Conservation (phyloP, 2,888 invertebrate species). For the Pyralis farinalis region DNA sequence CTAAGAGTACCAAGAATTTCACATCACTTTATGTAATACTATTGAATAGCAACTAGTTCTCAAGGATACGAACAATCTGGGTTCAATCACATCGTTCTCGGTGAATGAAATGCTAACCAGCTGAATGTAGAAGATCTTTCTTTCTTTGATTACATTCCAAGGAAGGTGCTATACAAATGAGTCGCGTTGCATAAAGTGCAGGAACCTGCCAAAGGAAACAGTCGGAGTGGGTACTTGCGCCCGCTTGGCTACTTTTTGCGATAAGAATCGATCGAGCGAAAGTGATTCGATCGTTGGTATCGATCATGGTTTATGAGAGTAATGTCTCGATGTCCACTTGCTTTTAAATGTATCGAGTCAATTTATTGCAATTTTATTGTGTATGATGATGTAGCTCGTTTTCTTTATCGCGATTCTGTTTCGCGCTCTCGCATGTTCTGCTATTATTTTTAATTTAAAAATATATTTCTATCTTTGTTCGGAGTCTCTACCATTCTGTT, state of each 20-base stretch:
- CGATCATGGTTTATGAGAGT: slow-evolving; percentile 41
- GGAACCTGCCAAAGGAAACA: slow-evolving; percentile 23
- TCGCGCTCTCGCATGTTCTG: slow-evolving; percentile 1
- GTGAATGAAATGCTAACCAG: slow-evolving; percentile 63
- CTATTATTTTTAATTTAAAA: neutral
- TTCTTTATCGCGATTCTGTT: slow-evolving; percentile 3
- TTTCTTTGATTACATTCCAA: slow-evolving; percentile 15
- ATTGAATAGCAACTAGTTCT: slow-evolving; percentile 57
- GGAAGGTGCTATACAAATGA: slow-evolving; percentile 23
- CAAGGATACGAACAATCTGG: slow-evolving; percentile 60
- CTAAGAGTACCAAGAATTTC: slow-evolving; percentile 32
- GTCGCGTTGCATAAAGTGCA: slow-evolving; percentile 21
- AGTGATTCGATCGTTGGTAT: slow-evolving; percentile 61
- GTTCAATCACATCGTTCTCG: slow-evolving; percentile 68
- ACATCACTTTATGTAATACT: slow-evolving; percentile 46
- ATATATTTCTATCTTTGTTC: too few species aligned
- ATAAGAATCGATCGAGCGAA: slow-evolving; percentile 59
- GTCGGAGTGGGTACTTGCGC: slow-evolving; percentile 19
- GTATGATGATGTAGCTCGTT: slow-evolving; percentile 4
- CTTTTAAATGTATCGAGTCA: slow-evolving; percentile 10
- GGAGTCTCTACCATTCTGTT: too few species aligned
- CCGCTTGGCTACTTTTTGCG: slow-evolving; percentile 50
- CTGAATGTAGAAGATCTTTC: slow-evolving; percentile 30
- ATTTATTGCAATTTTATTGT: slow-evolving; percentile 9
- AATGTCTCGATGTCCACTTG: slow-evolving; percentile 29